Conservation (phyloP, 2,113 vertebrate species). For the Hippocampus mohnikei region DNA sequence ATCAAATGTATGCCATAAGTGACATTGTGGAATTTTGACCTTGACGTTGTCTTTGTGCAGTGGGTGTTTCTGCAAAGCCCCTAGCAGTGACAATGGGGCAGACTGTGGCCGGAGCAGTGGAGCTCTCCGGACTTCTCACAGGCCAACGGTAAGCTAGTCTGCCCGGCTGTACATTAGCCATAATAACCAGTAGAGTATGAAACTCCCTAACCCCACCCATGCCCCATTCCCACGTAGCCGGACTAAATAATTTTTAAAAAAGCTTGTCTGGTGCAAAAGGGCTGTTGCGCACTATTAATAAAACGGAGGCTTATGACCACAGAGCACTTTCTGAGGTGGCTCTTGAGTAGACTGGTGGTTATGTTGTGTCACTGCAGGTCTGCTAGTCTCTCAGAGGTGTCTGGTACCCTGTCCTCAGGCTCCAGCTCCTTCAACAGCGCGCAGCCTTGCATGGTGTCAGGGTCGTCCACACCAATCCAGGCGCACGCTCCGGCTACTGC, state of each 20-base stretch:
- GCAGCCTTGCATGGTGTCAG: slow-evolving; percentile 80
- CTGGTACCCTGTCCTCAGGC: slow-evolving; percentile 71
- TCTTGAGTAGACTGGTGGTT: slow-evolving; percentile 70
- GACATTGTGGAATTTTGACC: background rate
- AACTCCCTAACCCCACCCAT: slow-evolving; percentile 24
- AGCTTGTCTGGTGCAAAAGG: slow-evolving; percentile 45
- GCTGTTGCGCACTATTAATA: slow-evolving; percentile 33
- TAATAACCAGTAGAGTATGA: slow-evolving; percentile 1
- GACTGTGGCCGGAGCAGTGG: slow-evolving; percentile 76
- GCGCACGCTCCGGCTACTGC: slow-evolving; percentile 71
- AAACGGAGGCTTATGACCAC: slow-evolving; percentile 10
- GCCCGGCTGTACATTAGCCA: slow-evolving; percentile 4
- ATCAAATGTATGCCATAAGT: no score
- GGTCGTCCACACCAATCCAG: slow-evolving; percentile 69
- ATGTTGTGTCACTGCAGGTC: slow-evolving; percentile 75
- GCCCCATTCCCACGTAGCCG: slow-evolving; percentile 24
- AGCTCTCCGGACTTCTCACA: slow-evolving; percentile 83
- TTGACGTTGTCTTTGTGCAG: slow-evolving; percentile 31
- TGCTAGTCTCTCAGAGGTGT: slow-evolving; percentile 70
- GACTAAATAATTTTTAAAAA: slow-evolving; percentile 11
- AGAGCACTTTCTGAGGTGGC: slow-evolving; percentile 53
- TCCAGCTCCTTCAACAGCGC: slow-evolving; percentile 81
- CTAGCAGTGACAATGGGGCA: slow-evolving; percentile 77
- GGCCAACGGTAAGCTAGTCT: slow-evolving; percentile 77
- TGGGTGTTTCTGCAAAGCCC: slow-evolving; percentile 77